phyloP scores from a whole-genome alignment of 2,113 vertebrate genomes.

The Tachysurus fulvidraco region DNA sequence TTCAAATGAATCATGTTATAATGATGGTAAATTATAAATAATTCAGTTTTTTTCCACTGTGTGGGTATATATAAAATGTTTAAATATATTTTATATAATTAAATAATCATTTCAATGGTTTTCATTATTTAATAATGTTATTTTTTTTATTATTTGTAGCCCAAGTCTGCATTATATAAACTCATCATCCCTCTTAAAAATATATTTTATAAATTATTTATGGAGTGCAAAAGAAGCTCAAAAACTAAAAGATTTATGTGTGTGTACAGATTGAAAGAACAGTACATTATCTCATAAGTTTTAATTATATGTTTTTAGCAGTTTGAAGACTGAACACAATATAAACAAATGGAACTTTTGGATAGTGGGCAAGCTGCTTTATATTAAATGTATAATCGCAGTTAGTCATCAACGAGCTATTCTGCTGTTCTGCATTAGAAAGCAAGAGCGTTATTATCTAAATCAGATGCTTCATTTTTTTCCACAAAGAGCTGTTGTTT shows the following conservation, averaged over 20 bases:
- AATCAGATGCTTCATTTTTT: not conserved
- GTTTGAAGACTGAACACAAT: not conserved
- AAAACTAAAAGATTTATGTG: not conserved
- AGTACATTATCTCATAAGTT: not conserved
- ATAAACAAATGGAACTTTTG: not conserved
- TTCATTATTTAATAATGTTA: too few species aligned
- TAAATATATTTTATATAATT: too few species aligned
- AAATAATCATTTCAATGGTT: too few species aligned
- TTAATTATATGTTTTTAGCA: not conserved
- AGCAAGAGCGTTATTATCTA: not conserved
- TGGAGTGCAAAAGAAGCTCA: not conserved
- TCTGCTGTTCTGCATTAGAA: not conserved
- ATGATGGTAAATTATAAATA: not conserved
- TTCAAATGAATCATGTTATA: not conserved
- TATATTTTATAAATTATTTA: not conserved
- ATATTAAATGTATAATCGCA: not conserved
- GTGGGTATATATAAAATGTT: too few species aligned
- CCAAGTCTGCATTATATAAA: not conserved
- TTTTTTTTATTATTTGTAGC: not conserved
- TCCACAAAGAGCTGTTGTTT: not conserved
- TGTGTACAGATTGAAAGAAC: not conserved
- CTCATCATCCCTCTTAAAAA: not conserved
- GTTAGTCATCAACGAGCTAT: not conserved
- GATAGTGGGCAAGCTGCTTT: not conserved
- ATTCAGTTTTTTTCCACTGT: not conserved